Conservation (phyloP, 1,140 invertebrate genomes). For the Heliconius himera region DNA sequence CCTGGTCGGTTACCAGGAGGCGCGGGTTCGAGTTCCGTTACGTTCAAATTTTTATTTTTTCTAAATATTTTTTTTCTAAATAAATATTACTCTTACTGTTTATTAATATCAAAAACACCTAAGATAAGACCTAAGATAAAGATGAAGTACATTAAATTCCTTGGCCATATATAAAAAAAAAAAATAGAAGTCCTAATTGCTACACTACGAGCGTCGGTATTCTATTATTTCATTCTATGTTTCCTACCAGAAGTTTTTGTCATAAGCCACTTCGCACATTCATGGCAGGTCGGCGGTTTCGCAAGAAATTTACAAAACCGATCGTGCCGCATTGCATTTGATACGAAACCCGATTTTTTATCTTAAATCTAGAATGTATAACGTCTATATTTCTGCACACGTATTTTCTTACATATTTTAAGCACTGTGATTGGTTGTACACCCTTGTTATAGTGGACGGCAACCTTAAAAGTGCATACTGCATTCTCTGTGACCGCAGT, state of each 20-base stretch:
- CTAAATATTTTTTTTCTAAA: no score
- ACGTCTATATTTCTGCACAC: conserved; percentile 24
- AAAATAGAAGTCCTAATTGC: conserved; percentile 15
- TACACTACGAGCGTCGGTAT: conserved; percentile 10
- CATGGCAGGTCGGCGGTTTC: conserved; percentile 45
- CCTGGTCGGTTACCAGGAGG: no score
- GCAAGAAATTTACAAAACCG: conserved; percentile 39
- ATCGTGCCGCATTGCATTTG: neutral
- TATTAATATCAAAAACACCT: no score
- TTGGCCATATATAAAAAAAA: neutral
- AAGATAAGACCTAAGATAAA: no score
- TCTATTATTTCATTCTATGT: conserved; percentile 21
- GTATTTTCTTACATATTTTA: conserved; percentile 1
- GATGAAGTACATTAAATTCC: no score
- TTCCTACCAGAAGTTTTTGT: conserved; percentile 37
- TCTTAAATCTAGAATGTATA: conserved; percentile 21
- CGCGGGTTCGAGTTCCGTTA: no score
- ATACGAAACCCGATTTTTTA: conserved; percentile 7
- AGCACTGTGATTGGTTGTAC: conserved; percentile 30
- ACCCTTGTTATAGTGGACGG: conserved; percentile 52
- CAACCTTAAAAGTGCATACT: conserved; percentile 75
- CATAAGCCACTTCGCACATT: conserved; percentile 35
- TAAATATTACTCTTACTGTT: no score
- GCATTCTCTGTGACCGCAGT: conserved; percentile 61
- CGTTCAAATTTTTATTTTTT: no score